These are phyloP conservation scores for Epinephelus fuscoguttatus DNA, from an alignment of 2,113 vertebrate species.

Conservation along the genomic window DNA sequence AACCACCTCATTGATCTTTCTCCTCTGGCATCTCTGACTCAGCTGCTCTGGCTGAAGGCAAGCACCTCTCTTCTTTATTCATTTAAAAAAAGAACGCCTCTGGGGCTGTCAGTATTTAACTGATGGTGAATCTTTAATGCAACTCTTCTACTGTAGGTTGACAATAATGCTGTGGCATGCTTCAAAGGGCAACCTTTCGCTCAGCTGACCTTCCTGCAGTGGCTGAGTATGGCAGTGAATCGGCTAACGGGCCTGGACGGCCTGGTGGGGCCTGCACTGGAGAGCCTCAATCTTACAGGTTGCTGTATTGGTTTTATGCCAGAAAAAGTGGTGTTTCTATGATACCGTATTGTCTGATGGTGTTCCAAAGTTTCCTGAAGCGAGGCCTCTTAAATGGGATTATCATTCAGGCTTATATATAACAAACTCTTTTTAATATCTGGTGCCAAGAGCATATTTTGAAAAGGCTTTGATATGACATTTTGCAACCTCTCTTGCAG, in stretches of 20 bases:
- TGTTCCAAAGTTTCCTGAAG: background rate
- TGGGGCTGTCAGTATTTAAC: background rate
- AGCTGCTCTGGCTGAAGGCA: constrained; percentile 93
- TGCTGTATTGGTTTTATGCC: constrained; percentile 29
- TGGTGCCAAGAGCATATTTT: background rate
- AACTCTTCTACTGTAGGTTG: constrained; percentile 66
- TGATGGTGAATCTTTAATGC: background rate
- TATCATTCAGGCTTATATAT: background rate
- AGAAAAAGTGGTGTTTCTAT: background rate
- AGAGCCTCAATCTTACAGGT: constrained; percentile 91
- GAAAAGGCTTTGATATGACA: background rate
- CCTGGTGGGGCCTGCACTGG: constrained; percentile 86
- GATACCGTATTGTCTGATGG: background rate
- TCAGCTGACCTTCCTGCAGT: constrained; percentile 90
- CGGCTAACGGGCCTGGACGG: constrained; percentile 84
- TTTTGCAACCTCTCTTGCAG: constrained; percentile 71
- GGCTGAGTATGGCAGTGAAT: constrained; percentile 90
- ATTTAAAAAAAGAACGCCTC: background rate
- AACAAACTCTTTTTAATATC: background rate
- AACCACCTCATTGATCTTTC: constrained; percentile 90
- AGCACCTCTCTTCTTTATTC: constrained; percentile 4
- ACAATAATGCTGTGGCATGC: constrained; percentile 85
- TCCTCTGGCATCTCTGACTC: constrained; percentile 86
- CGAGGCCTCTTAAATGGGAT: background rate
- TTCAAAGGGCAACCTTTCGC: constrained; percentile 82